phyloP scores from a whole-genome alignment of 2,888 invertebrate species.

The Brachyopa scutellaris region DNA sequence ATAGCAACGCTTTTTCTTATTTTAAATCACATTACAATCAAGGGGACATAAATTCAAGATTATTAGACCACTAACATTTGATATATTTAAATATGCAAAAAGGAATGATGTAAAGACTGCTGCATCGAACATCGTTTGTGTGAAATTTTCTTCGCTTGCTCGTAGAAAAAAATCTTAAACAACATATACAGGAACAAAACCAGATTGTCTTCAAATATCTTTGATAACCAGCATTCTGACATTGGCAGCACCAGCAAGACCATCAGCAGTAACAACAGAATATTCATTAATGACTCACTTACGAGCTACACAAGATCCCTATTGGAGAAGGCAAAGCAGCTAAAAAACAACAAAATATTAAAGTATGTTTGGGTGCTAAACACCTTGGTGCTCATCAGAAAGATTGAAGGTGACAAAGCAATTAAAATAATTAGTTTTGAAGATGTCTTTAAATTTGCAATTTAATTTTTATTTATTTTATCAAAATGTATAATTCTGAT shows the following conservation, averaged over 20 bases:
- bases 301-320: neutral
- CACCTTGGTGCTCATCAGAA: neutral
- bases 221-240: no score
- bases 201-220: neutral
- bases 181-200: neutral
- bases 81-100: no score
- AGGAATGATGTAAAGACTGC: no score
- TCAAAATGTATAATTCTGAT: neutral
- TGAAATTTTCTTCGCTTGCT: neutral
- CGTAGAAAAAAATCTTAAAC: neutral
- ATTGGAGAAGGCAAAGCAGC: neutral
- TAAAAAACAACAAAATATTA: neutral
- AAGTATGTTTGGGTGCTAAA: neutral
- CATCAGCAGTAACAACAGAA: neutral
- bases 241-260: neutral
- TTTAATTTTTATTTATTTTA: neutral
- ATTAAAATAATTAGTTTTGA: neutral
- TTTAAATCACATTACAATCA: no score
- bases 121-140: neutral
- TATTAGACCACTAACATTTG: no score
- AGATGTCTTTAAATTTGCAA: no score
- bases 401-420: conserved; percentile 4
- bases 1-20: no score
- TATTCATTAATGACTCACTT: neutral
- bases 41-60: no score